phyloP scores from a whole-genome alignment of 1,140 invertebrate genomes.

The Eumaeus atala region DNA sequence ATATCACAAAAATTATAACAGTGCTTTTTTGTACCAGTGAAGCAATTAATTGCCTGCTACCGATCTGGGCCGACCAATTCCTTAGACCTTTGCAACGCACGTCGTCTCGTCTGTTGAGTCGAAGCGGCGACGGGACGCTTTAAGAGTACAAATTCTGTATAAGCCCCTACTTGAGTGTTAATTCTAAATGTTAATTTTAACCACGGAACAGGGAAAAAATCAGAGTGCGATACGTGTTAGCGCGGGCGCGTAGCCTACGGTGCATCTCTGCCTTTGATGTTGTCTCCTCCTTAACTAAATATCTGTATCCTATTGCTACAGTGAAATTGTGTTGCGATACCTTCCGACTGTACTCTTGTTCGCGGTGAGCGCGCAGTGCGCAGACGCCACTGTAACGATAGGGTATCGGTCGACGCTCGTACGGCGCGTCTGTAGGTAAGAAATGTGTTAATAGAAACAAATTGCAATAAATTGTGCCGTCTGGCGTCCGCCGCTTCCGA shows the following conservation, averaged over 20 bases:
- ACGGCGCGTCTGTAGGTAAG: constrained; percentile 57
- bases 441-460: constrained; percentile 69
- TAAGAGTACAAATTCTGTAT: constrained; percentile 76
- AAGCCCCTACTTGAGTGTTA: constrained; percentile 71
- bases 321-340: constrained; percentile 57
- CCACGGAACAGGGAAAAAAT: constrained; percentile 62
- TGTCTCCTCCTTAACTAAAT: constrained; percentile 61
- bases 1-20: constrained; percentile 47
- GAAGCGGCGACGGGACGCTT: constrained; percentile 60
- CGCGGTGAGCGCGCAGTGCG: constrained; percentile 28
- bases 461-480: constrained; percentile 48
- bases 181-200: constrained; percentile 64
- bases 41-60: constrained; percentile 30
- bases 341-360: constrained; percentile 43
- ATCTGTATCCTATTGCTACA: constrained; percentile 65
- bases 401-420: constrained; percentile 49
- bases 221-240: constrained; percentile 36
- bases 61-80: background rate
- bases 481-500: constrained; percentile 30
- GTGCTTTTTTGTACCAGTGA: constrained; percentile 48
- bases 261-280: constrained; percentile 62
- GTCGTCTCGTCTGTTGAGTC: constrained; percentile 32
- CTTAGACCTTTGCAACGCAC: constrained; percentile 11
- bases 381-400: constrained; percentile 61
- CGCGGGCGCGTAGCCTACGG: constrained; percentile 45